Evolutionary conservation across 1,140 invertebrate species (phyloP).

Genomic region (Dryas iulia): DNA sequence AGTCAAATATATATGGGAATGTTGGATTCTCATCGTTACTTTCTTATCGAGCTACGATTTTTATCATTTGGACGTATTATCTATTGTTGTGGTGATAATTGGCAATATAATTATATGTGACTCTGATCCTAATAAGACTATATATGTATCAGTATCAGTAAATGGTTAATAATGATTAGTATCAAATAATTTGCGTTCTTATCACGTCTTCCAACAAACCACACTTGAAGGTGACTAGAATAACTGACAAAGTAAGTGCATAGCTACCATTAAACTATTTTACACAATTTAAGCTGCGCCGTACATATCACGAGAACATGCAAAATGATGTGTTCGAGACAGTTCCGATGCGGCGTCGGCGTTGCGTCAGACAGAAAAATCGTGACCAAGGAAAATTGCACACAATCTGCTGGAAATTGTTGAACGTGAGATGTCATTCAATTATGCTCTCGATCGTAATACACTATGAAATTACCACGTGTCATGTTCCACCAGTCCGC

Average conservation of each 20-base stretch:
- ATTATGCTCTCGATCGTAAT: conserved; percentile 13
- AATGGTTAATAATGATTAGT: neutral
- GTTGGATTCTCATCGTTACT: no score
- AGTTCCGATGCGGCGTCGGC: neutral
- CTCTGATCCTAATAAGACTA: neutral
- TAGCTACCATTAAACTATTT: no score
- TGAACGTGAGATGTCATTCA: conserved; percentile 17
- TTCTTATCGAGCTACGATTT: neutral
- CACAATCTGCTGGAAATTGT: conserved; percentile 5
- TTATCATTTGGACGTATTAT: neutral
- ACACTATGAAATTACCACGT: conserved; percentile 4
- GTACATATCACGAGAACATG: neutral
- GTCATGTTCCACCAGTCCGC: neutral
- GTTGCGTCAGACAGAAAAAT: conserved; percentile 1
- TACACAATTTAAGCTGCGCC: no score
- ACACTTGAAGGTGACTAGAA: no score
- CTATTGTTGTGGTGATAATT: neutral
- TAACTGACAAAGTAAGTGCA: no score
- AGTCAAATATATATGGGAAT: no score
- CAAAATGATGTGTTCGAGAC: conserved; percentile 4
- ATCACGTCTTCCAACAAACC: neutral
- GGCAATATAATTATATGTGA: neutral
- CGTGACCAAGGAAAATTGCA: conserved; percentile 18
- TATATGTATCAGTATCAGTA: neutral
- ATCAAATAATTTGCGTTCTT: neutral